Evolutionary conservation across 2,113 vertebrate species (phyloP).

Genomic region (Panthera uncia): DNA sequence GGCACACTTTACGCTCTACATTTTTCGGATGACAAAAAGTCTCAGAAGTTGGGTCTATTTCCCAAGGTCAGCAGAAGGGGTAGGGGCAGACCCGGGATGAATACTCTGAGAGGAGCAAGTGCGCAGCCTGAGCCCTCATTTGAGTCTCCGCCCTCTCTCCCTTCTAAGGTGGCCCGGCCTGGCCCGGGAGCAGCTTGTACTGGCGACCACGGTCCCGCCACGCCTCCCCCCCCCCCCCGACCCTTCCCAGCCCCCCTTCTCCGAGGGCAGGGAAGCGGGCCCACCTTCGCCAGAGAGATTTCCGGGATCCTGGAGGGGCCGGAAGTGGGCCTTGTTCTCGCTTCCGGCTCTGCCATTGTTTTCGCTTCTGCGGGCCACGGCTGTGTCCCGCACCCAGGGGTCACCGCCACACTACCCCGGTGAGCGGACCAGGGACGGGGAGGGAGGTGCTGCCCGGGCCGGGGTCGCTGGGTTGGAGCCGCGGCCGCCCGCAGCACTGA

Average conservation of each 20-base stretch:
- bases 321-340: background rate
- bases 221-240: no score
- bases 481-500: background rate
- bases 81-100: background rate
- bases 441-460: background rate
- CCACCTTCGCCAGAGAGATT: background rate
- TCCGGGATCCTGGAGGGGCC: background rate
- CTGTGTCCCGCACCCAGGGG: fast-evolving
- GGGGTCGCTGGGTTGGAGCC: background rate
- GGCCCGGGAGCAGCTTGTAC: fast-evolving
- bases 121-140: fast-evolving
- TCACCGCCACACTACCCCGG: fast-evolving
- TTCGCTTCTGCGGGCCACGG: fast-evolving
- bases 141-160: fast-evolving
- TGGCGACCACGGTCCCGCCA: fast-evolving
- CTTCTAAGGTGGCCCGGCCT: fast-evolving
- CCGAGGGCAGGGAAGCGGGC: fast-evolving
- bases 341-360: constrained; percentile 57
- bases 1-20: background rate
- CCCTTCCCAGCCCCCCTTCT: no score
- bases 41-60: background rate
- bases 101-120: fast-evolving
- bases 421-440: fast-evolving
- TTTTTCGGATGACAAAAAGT: background rate
- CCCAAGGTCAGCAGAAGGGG: background rate